These are phyloP conservation scores for Platycnemis pennipes DNA, from an alignment of 2,888 invertebrate genomes.

Conservation along the genomic window DNA sequence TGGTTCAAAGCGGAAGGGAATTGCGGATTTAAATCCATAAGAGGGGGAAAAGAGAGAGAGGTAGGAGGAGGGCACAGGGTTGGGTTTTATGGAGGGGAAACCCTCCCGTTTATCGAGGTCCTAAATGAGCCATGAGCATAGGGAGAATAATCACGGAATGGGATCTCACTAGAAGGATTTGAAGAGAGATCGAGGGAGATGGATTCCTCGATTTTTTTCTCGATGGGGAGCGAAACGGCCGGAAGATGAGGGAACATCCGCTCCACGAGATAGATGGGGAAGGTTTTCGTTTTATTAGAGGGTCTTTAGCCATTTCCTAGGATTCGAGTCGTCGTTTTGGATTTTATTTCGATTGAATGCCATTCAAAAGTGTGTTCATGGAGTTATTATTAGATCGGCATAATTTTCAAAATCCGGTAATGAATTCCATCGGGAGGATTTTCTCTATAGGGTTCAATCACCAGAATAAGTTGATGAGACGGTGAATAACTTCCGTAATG, in stretches of 20 bases:
- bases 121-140: constrained; percentile 51
- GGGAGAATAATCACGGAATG: constrained; percentile 18
- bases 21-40: constrained; percentile 63
- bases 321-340: background rate
- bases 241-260: background rate
- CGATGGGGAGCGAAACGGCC: background rate
- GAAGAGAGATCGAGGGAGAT: constrained; percentile 1
- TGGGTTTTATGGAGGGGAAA: background rate
- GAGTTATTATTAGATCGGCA: constrained; percentile 21
- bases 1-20: constrained; percentile 32
- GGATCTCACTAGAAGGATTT: constrained; percentile 10
- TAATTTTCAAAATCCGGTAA: constrained; percentile 8
- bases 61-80: background rate
- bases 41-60: background rate
- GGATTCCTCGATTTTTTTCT: constrained; percentile 22
- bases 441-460: constrained; percentile 18
- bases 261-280: background rate
- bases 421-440: background rate
- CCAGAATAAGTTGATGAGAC: background rate
- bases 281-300: constrained; percentile 12
- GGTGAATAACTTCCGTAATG: background rate
- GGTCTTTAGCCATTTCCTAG: constrained; percentile 23
- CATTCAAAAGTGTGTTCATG: constrained; percentile 16
- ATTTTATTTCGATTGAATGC: background rate
- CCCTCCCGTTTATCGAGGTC: constrained; percentile 46